Base-by-base conservation (phyloP, 2,797 vertebrate genomes). In the Myotis planiceps region DNA sequence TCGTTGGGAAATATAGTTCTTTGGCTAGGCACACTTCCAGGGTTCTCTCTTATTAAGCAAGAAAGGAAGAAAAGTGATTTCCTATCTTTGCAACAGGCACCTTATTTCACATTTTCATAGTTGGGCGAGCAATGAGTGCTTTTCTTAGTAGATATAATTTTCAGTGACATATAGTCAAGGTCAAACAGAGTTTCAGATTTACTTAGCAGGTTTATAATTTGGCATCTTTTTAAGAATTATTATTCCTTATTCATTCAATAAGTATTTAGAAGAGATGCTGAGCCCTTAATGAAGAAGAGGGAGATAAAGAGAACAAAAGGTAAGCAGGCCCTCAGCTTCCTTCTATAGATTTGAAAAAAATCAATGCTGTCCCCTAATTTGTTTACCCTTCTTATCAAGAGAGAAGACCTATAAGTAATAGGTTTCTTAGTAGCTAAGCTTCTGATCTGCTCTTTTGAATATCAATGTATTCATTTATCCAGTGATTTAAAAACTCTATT, bases 21-120 rank as follows among this genome's bases (percentile, higher is more conserved):
- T 92, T 23, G 51, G 42, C 6, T n/a, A 66, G 47, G 23, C 37
- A 42, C 0, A 23, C 74, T 89, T 88, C 7, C 34, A 87, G 21
- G 10, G 8, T 71, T 82, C 55, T 85, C 55, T 93, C 32, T 94
- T 88, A 69, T 39, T 90, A 81, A 95, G n/a, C 15, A 63, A 16
- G 5, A 92, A 92, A 85, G 37, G 2, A 29, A 58, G 18, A 74
- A 94, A 79, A 88, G 23, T 27, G 45, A 66, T 29, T 90, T 95
- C 7, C 16, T 42, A 18, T 94, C 21, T 85, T 80, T 74, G 65
- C 39, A n/a, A 53, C 1, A 65, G 60, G 53, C 63, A 74, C 47
- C 49, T 84, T 45, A 55, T 69, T 89, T 90, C 45, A 82, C 10
- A 47, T 86, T 81, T 93, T 95, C 72, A 92, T 65, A 82, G 63